Evolutionary conservation across 2,888 invertebrate genomes (phyloP).

Genomic region (Tribolium freemani): DNA sequence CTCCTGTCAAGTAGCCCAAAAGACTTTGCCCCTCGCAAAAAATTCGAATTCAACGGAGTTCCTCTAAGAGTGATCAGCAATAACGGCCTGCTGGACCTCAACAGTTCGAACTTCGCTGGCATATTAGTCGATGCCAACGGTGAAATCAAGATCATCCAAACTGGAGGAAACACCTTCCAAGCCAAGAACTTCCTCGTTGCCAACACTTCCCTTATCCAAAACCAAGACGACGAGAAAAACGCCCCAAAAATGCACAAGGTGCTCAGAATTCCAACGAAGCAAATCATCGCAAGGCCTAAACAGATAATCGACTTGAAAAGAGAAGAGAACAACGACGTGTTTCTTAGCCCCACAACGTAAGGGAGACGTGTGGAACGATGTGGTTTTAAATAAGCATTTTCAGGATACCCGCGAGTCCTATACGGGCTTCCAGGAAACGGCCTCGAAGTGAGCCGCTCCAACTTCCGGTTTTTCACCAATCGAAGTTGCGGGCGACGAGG

Average conservation of each 20-base stretch:
- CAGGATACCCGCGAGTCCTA: slow-evolving; percentile 79
- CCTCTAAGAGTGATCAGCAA: slow-evolving; percentile 72
- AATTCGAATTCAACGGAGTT: slow-evolving; percentile 71
- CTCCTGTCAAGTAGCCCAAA: slow-evolving; percentile 86
- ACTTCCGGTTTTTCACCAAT: slow-evolving; percentile 68
- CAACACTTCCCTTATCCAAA: slow-evolving; percentile 58
- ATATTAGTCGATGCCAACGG: slow-evolving; percentile 75
- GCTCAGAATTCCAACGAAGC: slow-evolving; percentile 61
- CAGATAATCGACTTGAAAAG: slow-evolving; percentile 70
- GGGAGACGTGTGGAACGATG: slow-evolving; percentile 44
- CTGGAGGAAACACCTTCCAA: slow-evolving; percentile 68
- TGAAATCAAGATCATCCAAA: slow-evolving; percentile 75
- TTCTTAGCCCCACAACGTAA: slow-evolving; percentile 79
- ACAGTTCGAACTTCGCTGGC: slow-evolving; percentile 72
- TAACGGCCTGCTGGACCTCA: slow-evolving; percentile 72
- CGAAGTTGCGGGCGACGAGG: slow-evolving; percentile 70
- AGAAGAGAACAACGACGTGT: slow-evolving; percentile 81
- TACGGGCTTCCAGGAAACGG: slow-evolving; percentile 75
- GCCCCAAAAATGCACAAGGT: slow-evolving; percentile 57
- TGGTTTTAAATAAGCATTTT: slow-evolving; percentile 40
- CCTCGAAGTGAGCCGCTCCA: slow-evolving; percentile 75
- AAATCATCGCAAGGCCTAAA: slow-evolving; percentile 61
- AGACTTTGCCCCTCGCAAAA: slow-evolving; percentile 76
- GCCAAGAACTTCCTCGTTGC: slow-evolving; percentile 66
- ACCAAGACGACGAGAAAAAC: slow-evolving; percentile 58